Evolutionary conservation across 2,888 invertebrate genomes (phyloP).

Genomic region (Acleris holmiana): DNA sequence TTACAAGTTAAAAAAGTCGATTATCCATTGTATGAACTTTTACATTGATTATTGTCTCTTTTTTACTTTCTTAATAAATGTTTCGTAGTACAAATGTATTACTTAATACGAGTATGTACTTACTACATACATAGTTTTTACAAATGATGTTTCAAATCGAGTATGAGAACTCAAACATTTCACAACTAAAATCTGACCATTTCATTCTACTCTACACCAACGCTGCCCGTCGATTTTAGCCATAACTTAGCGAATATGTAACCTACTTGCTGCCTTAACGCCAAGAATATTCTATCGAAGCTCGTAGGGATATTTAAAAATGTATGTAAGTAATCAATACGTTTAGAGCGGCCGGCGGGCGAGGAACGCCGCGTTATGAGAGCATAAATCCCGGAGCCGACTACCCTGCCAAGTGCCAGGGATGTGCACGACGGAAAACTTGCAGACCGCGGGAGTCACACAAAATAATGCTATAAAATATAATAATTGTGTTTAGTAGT

Average conservation of each 20-base stretch:
- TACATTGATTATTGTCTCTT: no score
- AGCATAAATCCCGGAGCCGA: conserved; percentile 77
- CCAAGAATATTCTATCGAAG: conserved; percentile 32
- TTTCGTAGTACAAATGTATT: no score
- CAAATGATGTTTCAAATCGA: no score
- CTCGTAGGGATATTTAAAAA: conserved; percentile 61
- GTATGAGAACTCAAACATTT: neutral
- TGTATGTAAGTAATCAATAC: conserved; percentile 75
- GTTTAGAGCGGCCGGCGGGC: conserved; percentile 67
- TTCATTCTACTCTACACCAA: conserved; percentile 3
- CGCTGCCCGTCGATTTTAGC: conserved; percentile 8
- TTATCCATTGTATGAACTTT: no score
- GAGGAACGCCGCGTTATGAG: conserved; percentile 75
- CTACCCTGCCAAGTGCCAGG: conserved; percentile 41
- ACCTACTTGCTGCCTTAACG: conserved; percentile 33
- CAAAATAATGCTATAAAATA: conserved; percentile 2
- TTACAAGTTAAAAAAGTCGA: no score
- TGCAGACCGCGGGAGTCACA: conserved; percentile 2
- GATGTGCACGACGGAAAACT: conserved; percentile 12
- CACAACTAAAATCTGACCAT: neutral
- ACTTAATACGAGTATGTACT: no score
- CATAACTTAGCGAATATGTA: conserved; percentile 36
- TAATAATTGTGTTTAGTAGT: neutral
- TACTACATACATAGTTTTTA: no score
- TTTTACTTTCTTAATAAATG: no score